These are phyloP conservation scores for Pachydiplax longipennis DNA, from an alignment of 2,888 invertebrate genomes.

Conservation along the genomic window DNA sequence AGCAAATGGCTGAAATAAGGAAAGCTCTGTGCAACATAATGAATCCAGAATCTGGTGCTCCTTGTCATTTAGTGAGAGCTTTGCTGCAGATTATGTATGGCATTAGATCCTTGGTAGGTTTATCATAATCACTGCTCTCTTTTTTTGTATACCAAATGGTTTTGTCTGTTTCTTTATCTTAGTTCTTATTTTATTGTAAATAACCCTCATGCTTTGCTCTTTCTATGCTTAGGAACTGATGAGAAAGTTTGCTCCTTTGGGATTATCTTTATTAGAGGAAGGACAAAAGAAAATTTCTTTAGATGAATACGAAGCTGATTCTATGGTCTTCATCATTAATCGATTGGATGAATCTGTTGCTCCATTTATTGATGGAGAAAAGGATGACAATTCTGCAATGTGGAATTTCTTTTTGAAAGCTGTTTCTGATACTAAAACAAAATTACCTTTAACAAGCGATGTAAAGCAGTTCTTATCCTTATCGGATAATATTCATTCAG, in stretches of 20 bases:
- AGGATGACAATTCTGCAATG: not conserved
- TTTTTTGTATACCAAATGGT: not conserved
- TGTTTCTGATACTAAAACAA: not conserved
- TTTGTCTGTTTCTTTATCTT: not conserved
- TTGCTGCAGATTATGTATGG: constrained; percentile 51
- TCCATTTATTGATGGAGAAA: not conserved
- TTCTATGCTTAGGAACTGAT: not conserved
- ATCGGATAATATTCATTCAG: not conserved
- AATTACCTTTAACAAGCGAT: not conserved
- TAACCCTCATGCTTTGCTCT: not conserved
- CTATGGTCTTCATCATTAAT: not conserved
- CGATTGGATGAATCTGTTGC: not conserved
- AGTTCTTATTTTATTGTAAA: not conserved
- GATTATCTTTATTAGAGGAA: not conserved
- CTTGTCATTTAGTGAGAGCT: constrained; percentile 51
- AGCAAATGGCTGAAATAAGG: constrained; percentile 14
- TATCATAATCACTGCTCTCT: not conserved
- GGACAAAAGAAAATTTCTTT: not conserved
- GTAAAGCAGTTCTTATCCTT: not conserved
- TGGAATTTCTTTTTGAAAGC: not conserved
- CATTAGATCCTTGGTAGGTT: constrained; percentile 52
- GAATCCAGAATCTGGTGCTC: constrained; percentile 48
- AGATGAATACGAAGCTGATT: constrained; percentile 2
- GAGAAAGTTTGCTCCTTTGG: not conserved
- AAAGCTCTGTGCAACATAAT: constrained; percentile 42